These are phyloP conservation scores for Ctenoplectra terminalis DNA, from an alignment of 1,140 invertebrate genomes.

Conservation along the genomic window DNA sequence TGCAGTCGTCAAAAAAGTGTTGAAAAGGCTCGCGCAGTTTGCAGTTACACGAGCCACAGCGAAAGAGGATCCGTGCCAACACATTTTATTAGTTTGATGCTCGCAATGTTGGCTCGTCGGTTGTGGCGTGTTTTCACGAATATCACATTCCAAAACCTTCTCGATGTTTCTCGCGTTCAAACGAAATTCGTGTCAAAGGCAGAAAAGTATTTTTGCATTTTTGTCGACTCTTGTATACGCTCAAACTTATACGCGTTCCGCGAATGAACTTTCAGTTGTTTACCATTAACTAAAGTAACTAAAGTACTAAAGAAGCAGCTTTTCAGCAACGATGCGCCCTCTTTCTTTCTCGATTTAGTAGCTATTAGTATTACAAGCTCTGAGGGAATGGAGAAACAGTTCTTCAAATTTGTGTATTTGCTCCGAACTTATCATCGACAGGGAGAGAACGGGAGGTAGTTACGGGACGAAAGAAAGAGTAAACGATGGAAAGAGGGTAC, in stretches of 20 bases:
- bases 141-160: slow-evolving; percentile 36
- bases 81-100: slow-evolving; percentile 55
- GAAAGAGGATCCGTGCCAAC: slow-evolving; percentile 40
- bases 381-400: not conserved
- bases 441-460: not conserved
- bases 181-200: slow-evolving; percentile 17
- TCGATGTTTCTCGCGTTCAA: slow-evolving; percentile 21
- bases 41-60: slow-evolving; percentile 20
- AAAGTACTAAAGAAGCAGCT: not conserved
- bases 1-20: slow-evolving; percentile 13
- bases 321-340: not conserved
- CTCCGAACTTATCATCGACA: not conserved
- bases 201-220: slow-evolving; percentile 18
- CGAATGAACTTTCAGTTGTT: not conserved
- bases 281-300: slow-evolving; percentile 10
- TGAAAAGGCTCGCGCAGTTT: not conserved
- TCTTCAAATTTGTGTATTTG: slow-evolving; percentile 1
- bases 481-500: not conserved
- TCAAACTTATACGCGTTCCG: not conserved
- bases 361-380: too few relatives aligned
- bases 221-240: not conserved
- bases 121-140: slow-evolving; percentile 23
- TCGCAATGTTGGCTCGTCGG: slow-evolving; percentile 24
- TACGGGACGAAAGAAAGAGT: too few relatives aligned
- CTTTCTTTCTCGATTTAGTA: too few relatives aligned